Evolutionary conservation across 2,888 invertebrate genomes (phyloP).

Genomic region (Hirtodrosophila confusa): DNA sequence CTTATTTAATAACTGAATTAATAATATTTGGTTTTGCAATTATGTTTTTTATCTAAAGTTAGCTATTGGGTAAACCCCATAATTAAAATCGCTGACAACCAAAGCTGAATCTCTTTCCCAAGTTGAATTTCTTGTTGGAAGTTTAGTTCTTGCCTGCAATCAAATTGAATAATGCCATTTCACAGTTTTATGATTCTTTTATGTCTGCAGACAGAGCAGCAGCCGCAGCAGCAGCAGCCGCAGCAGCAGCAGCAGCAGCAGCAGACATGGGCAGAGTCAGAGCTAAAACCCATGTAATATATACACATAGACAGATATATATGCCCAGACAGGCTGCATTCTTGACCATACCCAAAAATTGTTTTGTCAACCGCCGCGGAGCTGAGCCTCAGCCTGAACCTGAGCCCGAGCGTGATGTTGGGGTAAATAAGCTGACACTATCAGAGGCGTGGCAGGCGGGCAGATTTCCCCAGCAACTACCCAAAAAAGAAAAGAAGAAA

Average conservation of each 20-base stretch:
- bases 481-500: slow-evolving; percentile 13
- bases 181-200: slow-evolving; percentile 76
- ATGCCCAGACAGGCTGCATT: slow-evolving; percentile 50
- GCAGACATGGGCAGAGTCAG: slow-evolving; percentile 16
- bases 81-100: too few relatives aligned
- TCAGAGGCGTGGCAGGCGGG: slow-evolving; percentile 45
- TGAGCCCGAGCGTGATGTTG: slow-evolving; percentile 1
- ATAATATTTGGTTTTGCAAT: too few relatives aligned
- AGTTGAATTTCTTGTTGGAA: background rate
- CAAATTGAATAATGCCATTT: slow-evolving; percentile 75
- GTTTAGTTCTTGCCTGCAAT: slow-evolving; percentile 37
- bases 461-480: slow-evolving; percentile 49
- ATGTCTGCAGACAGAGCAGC: slow-evolving; percentile 48
- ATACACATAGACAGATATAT: slow-evolving; percentile 32
- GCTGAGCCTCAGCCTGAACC: background rate
- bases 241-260: slow-evolving; percentile 8
- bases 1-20: too few relatives aligned
- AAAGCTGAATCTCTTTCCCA: too few relatives aligned
- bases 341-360: slow-evolving; percentile 83
- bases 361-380: slow-evolving; percentile 51
- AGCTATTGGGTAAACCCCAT: too few relatives aligned
- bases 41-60: too few relatives aligned
- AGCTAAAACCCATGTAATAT: slow-evolving; percentile 46
- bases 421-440: slow-evolving; percentile 68
- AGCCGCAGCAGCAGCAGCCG: too few relatives aligned